Evolutionary conservation across 2,797 vertebrate species (phyloP), one percentile per base, ranked within the genome.

Genomic region (Sebastes cheni): DNA sequence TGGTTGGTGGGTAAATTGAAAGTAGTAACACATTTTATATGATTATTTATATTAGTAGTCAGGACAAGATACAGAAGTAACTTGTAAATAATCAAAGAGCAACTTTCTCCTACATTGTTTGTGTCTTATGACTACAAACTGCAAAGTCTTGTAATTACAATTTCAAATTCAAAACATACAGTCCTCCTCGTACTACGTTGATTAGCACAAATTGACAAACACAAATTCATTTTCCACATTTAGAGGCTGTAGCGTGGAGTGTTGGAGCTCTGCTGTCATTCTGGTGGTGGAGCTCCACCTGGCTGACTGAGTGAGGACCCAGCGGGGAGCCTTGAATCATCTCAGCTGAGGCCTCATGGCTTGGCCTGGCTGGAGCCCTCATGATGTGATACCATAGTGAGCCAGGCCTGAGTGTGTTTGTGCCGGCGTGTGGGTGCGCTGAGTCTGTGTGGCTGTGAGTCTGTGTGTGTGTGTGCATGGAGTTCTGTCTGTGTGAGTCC

Each of bases 321-420:
- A 92, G 94, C 87, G 25, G 95, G 95, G 93, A 74, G 93, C 22
- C 91, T 92, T 96, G 95, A 96, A 95, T 96, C 95, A 95, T 95
- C 90, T 93, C 89, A 90, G 93, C 91, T 92, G 89, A 93, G 91
- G 92, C 91, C 93, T 93, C 91, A 92, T 93, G 91, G 92, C 90
- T 92, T 85, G 92, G 93, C 92, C 94, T 94, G 93, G 92, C 92
- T 95, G 94, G 91, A 94, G 93, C 92, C 93, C 93, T 95, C 93
- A 92, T 91, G 93, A 95, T 94, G 94, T 92, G 93, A 94, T 89
- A 95, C 84, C 80, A 83, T 67, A 77, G 90, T 81, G 86, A 92
- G 93, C 94, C 94, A 95, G 94, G 92, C 90, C 85, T 79, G 72
- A 84, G 88, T 89, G 91, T 89, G 87, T 78, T 78, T 83, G 82